phyloP scores from a whole-genome alignment of 2,113 vertebrate species.

The Emydura subglobosa region DNA sequence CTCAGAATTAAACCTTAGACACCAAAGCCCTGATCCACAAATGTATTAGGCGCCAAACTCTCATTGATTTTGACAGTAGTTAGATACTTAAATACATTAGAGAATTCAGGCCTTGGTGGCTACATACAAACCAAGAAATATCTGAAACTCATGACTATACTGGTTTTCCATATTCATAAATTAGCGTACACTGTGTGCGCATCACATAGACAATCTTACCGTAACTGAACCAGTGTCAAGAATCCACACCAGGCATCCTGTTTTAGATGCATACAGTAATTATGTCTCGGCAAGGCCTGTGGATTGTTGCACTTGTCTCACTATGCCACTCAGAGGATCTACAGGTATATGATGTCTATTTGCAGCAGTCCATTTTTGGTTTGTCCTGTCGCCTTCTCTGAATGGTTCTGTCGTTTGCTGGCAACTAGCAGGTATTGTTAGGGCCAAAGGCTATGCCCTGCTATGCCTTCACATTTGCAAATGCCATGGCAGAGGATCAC shows the following conservation, averaged over 20 bases:
- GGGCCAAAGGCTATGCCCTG: background rate
- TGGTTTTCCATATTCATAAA: background rate
- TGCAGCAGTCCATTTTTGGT: background rate
- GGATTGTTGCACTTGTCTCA: background rate
- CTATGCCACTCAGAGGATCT: background rate
- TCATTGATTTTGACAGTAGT: background rate
- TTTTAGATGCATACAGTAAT: background rate
- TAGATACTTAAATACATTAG: background rate
- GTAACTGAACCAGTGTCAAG: background rate
- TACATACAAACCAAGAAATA: background rate
- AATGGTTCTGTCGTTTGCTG: background rate
- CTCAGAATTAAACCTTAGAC: background rate
- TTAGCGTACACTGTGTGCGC: background rate
- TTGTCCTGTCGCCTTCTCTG: background rate
- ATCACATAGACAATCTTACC: background rate
- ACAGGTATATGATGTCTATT: background rate
- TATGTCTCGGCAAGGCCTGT: background rate
- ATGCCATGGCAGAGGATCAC: rapidly evolving
- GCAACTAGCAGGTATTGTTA: background rate
- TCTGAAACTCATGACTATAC: background rate
- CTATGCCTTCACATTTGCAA: background rate
- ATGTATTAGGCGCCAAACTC: background rate
- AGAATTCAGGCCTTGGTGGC: background rate
- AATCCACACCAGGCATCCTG: background rate
- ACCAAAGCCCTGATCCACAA: background rate